Evolutionary conservation across 1,140 invertebrate genomes (phyloP), one percentile per base, ranked within the genome.

Genomic region (Drosophila subpulchrella): DNA sequence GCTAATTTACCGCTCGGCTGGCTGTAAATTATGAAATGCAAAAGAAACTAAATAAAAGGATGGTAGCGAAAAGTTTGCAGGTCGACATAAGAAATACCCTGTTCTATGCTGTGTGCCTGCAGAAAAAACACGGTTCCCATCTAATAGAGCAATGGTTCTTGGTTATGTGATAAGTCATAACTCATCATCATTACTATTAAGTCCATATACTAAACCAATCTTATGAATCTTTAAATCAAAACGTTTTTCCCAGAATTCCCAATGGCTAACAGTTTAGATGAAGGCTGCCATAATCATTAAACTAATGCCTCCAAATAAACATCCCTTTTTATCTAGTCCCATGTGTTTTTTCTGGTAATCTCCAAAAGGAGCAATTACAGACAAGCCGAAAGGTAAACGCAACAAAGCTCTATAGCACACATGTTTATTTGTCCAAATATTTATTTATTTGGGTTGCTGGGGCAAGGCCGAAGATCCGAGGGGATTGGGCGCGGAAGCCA

Each of bases 361-460:
- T 53, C 27, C 12, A 38, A 68, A 58, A 58, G 62, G 56, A 61
- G 58, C 53, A 47, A 65, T 65, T 55, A 54, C 72, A 27, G 48
- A 51, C 30, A 63, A 70, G 48, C 48, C 60, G 6, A 67, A 51
- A 57, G 51, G 60, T 63, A 24, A 66, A 66, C 42, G 10, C 61
- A 20, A 61, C 30, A 36, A 20, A 38, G 38, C 47, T 68, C 46
- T 53, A 20, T 30, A 17, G 30, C 41, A 15, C 57, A 56, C 47
- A 75, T 78, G 77, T 66, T 68, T 56, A 57, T 71, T 67, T 83
- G 84, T 83, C 72, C 75, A 88, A 88, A 89, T 89, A 88, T 89
- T 88, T 85, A 85, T 86, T 75, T 78, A 78, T 84, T 58, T 88
- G 63, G 62, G 38, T 71, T 78, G 70, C 44, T 44, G 48, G 27